Conservation (phyloP, 64 coral and sea anemone genomes). For the Stichodactyla helianthus region DNA sequence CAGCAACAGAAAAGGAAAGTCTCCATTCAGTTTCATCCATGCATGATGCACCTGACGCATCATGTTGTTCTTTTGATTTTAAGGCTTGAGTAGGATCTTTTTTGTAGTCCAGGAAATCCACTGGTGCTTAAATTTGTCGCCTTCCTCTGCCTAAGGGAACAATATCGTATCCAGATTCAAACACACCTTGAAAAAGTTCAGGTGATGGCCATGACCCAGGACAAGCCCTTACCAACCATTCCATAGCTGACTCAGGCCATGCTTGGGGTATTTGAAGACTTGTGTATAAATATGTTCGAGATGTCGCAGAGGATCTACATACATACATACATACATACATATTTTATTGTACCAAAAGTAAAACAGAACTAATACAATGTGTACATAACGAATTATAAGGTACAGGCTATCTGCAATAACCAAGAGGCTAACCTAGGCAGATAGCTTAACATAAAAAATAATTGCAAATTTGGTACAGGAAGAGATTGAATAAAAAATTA, state of each 20-base stretch:
- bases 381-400: too few relatives aligned
- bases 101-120: neutral
- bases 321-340: too few relatives aligned
- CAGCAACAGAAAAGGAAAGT: constrained; percentile 64
- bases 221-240: constrained; percentile 4
- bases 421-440: too few relatives aligned
- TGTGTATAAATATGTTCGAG: neutral
- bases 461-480: too few relatives aligned
- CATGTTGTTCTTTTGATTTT: neutral
- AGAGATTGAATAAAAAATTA: too few relatives aligned
- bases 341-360: too few relatives aligned
- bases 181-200: constrained; percentile 29
- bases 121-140: neutral
- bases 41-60: neutral
- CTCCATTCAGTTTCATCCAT: constrained; percentile 80
- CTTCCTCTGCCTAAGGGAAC: constrained; percentile 33
- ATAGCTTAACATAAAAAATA: too few relatives aligned
- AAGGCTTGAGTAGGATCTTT: constrained; percentile 24
- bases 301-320: neutral
- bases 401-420: too few relatives aligned
- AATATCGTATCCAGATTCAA: constrained; percentile 36
- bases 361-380: too few relatives aligned
- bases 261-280: constrained; percentile 21
- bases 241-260: constrained; percentile 41
- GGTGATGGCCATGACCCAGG: constrained; percentile 24